Conservation (phyloP, 1,140 invertebrate genomes). For the Nephila pilipes region DNA sequence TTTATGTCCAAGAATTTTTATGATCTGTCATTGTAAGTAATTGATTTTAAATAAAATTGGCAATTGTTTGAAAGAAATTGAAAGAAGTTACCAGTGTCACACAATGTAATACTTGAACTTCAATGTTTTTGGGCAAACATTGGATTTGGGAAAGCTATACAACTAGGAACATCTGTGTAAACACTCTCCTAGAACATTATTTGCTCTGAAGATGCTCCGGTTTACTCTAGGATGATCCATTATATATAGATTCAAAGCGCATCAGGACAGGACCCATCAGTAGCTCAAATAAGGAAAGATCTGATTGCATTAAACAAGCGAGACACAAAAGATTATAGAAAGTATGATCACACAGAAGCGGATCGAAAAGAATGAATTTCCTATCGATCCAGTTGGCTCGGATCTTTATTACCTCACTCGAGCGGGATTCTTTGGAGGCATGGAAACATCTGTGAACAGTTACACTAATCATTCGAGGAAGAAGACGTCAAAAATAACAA, state of each 20-base stretch:
- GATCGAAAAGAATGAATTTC: slow-evolving; percentile 37
- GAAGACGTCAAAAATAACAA: slow-evolving; percentile 51
- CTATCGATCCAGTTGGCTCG: slow-evolving; percentile 24
- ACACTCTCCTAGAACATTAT: slow-evolving; percentile 13
- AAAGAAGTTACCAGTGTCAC: neutral
- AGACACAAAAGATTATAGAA: slow-evolving; percentile 23
- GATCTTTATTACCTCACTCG: slow-evolving; percentile 54
- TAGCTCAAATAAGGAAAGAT: slow-evolving; percentile 37
- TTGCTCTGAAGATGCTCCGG: neutral
- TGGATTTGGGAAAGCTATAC: slow-evolving; percentile 17
- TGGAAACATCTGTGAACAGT: slow-evolving; percentile 63
- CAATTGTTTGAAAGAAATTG: neutral
- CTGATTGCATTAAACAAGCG: slow-evolving; percentile 11
- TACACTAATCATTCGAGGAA: slow-evolving; percentile 49
- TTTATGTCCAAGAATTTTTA: too few species aligned
- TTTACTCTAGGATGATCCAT: slow-evolving; percentile 17
- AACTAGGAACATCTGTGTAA: slow-evolving; percentile 19
- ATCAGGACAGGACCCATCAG: slow-evolving; percentile 20
- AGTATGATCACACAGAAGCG: slow-evolving; percentile 10
- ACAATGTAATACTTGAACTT: slow-evolving; percentile 10
- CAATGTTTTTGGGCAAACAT: neutral
- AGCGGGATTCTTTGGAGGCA: slow-evolving; percentile 23
- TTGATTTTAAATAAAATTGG: too few species aligned
- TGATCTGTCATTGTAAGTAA: too few species aligned
- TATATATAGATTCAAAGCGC: slow-evolving; percentile 9